Evolutionary conservation across 2,113 vertebrate genomes (phyloP), one percentile per base, ranked within the genome.

Genomic region (Jaculus jaculus): DNA sequence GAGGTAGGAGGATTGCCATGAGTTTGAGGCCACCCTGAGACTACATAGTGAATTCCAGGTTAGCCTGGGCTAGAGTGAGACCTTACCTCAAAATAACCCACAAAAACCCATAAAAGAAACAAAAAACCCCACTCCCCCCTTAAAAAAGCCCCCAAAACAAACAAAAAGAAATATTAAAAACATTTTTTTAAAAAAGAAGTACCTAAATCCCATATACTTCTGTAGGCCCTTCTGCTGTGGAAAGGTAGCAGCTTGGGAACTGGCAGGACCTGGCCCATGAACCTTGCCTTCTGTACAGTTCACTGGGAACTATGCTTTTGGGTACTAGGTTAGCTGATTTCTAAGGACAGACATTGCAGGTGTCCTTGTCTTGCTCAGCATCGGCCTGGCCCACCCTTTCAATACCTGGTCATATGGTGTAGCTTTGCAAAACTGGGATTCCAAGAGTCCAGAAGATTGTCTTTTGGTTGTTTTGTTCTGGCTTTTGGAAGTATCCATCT

Each of bases 171-270:
- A n/a, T n/a, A n/a, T n/a, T n/a, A n/a, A n/a, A n/a, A n/a, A n/a
- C n/a, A n/a, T n/a, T n/a, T n/a, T n/a, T n/a, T n/a, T n/a, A n/a
- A n/a, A n/a, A n/a, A n/a, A n/a, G n/a, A 97, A 80, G 58, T 90
- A 54, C 79, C 87, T 60, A 91, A 95, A 68, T 66, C 93, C 58
- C 85, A 87, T 65, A 86, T 23, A 83, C 88, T 95, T 84, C 30
- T 88, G 89, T 91, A 79, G 89, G 74, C 96, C 91, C 93, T 86
- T 95, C 90, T 97, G 89, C 91, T 58, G 96, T 94, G 95, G 72
- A 97, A 97, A 93, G 92, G 89, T 89, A 96, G 94, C 93, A 97
- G 92, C 95, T 93, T 75, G 82, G 96, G n/a, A 92, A 92, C 94
- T 94, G 95, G 84, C 93, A 74, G 96, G 96, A 93, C 92, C 93